These are phyloP conservation scores for Gymnopithys bicolor DNA, from an alignment of 2,797 vertebrate species.

Conservation along the genomic window DNA sequence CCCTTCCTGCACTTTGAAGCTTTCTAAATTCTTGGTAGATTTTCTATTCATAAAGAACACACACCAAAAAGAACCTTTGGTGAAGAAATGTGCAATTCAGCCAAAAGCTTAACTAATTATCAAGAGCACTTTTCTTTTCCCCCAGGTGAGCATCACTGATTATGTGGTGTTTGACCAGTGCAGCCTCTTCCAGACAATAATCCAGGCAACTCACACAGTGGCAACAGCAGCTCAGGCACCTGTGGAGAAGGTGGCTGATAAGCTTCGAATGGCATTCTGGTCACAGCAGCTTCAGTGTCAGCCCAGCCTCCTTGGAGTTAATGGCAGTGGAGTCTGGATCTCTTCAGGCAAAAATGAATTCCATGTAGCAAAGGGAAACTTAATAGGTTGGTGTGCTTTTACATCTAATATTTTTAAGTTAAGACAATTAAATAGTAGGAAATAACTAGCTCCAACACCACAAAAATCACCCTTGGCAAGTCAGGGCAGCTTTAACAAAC, in stretches of 20 bases:
- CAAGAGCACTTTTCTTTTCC: background rate
- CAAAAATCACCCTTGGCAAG: background rate
- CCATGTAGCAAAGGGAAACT: constrained; percentile 91
- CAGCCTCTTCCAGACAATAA: constrained; percentile 92
- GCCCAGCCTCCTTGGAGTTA: constrained; percentile 90
- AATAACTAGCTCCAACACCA: background rate
- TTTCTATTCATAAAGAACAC: background rate
- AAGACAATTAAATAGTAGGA: background rate
- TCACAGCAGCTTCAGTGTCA: constrained; percentile 94
- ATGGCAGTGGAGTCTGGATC: constrained; percentile 90
- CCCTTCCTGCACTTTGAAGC: background rate
- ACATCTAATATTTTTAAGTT: background rate
- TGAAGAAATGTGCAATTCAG: background rate
- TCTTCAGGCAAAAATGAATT: constrained; percentile 94
- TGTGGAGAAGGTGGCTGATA: constrained; percentile 91
- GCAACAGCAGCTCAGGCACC: constrained; percentile 90
- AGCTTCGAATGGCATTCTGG: constrained; percentile 90
- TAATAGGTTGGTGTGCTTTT: constrained; percentile 83
- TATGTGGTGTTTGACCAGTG: constrained; percentile 97
- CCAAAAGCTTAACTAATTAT: background rate
- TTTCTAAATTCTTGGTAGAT: background rate
- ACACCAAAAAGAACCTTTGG: background rate
- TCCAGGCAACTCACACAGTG: constrained; percentile 92
- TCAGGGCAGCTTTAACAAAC: background rate
- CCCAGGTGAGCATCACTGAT: constrained; percentile 95